Base-by-base conservation (phyloP, 2,888 invertebrate genomes). In the Metacarcinus magister region DNA sequence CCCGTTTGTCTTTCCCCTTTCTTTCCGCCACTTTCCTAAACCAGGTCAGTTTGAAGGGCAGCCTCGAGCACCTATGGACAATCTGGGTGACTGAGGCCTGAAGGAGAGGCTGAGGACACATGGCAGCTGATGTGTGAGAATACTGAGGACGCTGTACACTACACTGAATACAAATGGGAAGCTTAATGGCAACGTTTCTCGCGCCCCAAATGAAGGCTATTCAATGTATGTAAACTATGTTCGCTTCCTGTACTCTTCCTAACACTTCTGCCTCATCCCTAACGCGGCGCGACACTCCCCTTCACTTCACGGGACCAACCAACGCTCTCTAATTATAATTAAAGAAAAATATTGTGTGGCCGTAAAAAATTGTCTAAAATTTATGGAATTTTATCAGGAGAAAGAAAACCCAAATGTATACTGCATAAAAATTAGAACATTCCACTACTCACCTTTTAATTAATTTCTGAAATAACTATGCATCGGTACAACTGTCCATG, bases 171-270 rank as follows among this genome's bases (percentile, higher is more conserved):
- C 82, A 82, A 82, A 82, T 82, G 82, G 82, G 13, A 82, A 23
- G 82, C 82, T 82, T 82, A 32, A 82, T 82, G 82, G 82, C 82
- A 82, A 32, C 32, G 82, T 82, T 82, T 82, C 82, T 82, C 32
- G 82, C 32, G 32, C 5, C 82, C 82, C 13, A 82, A 82, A 82
- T 82, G 82, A 82, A 32, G 82, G 32, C 13, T 82, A 82, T 82
- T 82, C 82, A 82, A 82, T 82, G 82, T 32, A 82, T 28, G 32
- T 7, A 82, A 3, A 32, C 82, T 32, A 2, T 32, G 82, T 28
- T 82, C 8, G 32, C 32, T 32, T 82, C 32, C 32, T 28, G 32
- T 32, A 28, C 0, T 82, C 82, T 82, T 8, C 82, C 32, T 67
- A 67, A 23, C 19, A 16, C 67, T 67, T 8, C 67, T 23, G 67